Evolutionary conservation across 2,888 invertebrate genomes (phyloP), one percentile per base, ranked within the genome.

Genomic region (Neocrepidodera transversa): DNA sequence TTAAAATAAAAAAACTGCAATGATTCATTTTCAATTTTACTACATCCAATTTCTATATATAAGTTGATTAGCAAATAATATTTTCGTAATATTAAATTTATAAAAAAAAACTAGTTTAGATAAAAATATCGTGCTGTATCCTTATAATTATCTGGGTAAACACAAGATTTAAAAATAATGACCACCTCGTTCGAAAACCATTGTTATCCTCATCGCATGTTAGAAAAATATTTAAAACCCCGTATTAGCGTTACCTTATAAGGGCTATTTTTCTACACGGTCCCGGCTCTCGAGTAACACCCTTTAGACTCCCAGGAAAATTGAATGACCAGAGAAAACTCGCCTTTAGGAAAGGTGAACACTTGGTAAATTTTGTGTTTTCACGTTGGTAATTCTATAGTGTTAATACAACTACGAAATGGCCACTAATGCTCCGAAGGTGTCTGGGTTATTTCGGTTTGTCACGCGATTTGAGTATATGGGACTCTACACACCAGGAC

Each of bases 361-460:
- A 38, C 52, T 63, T 43, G 66, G 53, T 48, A 57, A 56, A 65
- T 65, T 66, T 67, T 62, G 58, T 48, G 62, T 63, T 64, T 65
- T 53, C 55, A 48, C 58, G 58, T 63, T 56, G 67, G 70, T 72
- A 73, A 73, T 73, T 72, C 69, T 65, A 65, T 66, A 74, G 72
- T 74, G 72, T 73, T 74, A 73, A 73, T 73, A 71, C 72, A 71
- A 71, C 72, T 69, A 67, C 71, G 78, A 79, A 80, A 79, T 79
- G 79, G 79, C 79, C 78, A 79, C 79, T 79, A 79, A 79, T 79
- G 77, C 74, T 77, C 73, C 71, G 73, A 70, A 79, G 78, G 79
- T 79, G 79, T 79, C 76, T 75, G 74, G 73, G 74, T 79, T 78
- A 79, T 79, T 77, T 71, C 68, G 65, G 61, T 65, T 67, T 65